phyloP scores from a whole-genome alignment of 2,888 invertebrate species.

The Drosophila mimetica region DNA sequence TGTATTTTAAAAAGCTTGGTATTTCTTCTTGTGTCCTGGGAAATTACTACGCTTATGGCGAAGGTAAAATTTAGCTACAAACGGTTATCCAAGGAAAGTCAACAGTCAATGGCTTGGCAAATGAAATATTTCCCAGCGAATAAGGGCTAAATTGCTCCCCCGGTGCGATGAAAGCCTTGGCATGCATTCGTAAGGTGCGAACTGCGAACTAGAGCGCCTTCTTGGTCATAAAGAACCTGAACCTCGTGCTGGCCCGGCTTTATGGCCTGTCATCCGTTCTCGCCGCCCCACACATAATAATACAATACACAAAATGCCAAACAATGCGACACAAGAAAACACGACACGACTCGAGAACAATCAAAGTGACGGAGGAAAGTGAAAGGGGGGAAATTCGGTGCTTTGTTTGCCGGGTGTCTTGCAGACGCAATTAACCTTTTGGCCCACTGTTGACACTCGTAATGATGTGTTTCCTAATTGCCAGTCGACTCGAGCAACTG shows the following conservation, averaged over 20 bases:
- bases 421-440: conserved; percentile 72
- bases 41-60: background rate
- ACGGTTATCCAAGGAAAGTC: conserved; percentile 18
- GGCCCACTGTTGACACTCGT: conserved; percentile 71
- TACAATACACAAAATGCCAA: conserved; percentile 9
- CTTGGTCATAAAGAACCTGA: conserved; percentile 27
- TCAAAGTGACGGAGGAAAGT: conserved; percentile 22
- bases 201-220: conserved; percentile 13
- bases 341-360: conserved; percentile 25
- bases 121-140: conserved; percentile 22
- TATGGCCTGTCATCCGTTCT: conserved; percentile 20
- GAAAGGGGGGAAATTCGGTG: conserved; percentile 1
- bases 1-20: background rate
- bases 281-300: background rate
- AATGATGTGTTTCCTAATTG: conserved; percentile 76
- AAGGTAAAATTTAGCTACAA: background rate
- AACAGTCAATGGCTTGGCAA: conserved; percentile 5
- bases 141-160: conserved; percentile 22
- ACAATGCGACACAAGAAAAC: conserved; percentile 16
- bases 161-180: conserved; percentile 6
- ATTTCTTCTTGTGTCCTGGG: background rate
- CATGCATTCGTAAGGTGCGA: conserved; percentile 28
- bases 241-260: conserved; percentile 1
- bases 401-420: conserved; percentile 36
- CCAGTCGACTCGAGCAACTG: conserved; percentile 48